These are phyloP conservation scores for Galendromus occidentalis DNA, from an alignment of 1,140 invertebrate species.

Conservation along the genomic window DNA sequence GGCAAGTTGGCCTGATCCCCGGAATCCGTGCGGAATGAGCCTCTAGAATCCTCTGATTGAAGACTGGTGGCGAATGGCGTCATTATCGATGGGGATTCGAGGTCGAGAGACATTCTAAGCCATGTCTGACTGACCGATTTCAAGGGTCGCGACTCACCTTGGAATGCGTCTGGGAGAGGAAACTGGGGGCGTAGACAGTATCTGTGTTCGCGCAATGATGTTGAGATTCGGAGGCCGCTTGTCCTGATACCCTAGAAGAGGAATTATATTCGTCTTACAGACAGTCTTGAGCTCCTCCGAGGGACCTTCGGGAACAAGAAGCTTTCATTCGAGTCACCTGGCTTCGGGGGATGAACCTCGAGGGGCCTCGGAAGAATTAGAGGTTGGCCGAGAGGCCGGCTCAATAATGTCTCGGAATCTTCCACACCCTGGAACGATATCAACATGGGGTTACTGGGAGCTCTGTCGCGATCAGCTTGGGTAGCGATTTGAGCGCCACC, in stretches of 20 bases:
- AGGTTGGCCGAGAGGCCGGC: background rate
- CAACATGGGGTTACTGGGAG: too few species aligned
- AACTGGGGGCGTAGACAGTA: background rate
- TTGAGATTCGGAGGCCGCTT: background rate
- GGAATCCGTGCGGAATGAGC: background rate
- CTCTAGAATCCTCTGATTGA: constrained; percentile 8
- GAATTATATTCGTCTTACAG: background rate
- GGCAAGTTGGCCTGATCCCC: background rate
- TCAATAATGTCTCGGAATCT: background rate
- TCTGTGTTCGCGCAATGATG: background rate
- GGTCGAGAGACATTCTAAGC: too few species aligned
- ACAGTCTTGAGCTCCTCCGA: background rate
- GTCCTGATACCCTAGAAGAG: background rate
- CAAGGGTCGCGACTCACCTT: background rate
- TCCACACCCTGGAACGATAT: background rate
- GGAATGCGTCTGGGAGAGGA: constrained; percentile 10
- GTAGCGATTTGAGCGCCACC: too few species aligned
- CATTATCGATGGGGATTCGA: too few species aligned
- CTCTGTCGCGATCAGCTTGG: too few species aligned
- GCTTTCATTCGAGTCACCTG: too few species aligned
- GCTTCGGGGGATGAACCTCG: background rate
- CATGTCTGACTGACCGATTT: too few species aligned
- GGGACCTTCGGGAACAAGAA: background rate
- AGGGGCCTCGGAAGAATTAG: background rate
- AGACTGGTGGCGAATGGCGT: too few species aligned